These are phyloP conservation scores for Papilio polytes DNA, from an alignment of 1,140 invertebrate genomes.

Conservation along the genomic window DNA sequence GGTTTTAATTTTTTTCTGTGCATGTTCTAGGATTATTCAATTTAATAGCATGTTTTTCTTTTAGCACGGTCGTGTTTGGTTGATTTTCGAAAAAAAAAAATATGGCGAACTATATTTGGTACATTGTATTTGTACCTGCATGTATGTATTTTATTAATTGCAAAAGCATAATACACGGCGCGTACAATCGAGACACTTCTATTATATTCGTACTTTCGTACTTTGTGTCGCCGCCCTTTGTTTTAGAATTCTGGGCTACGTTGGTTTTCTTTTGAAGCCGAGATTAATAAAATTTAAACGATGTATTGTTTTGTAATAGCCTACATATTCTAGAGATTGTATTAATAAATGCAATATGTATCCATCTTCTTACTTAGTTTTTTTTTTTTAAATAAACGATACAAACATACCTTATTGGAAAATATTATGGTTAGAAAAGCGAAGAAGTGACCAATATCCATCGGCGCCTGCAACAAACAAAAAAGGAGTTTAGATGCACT, in stretches of 20 bases:
- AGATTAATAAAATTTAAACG: not conserved
- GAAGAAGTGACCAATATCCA: not conserved
- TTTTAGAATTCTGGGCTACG: not conserved
- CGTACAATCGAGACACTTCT: not conserved
- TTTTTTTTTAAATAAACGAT: too few relatives aligned
- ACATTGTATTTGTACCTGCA: not conserved
- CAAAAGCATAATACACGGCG: constrained; percentile 13
- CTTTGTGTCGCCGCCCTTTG: not conserved
- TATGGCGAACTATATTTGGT: not conserved
- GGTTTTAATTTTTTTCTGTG: not conserved
- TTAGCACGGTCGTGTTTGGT: not conserved
- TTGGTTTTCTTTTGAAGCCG: not conserved
- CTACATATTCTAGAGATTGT: too few relatives aligned
- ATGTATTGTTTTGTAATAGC: too few relatives aligned
- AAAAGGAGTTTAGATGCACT: not conserved
- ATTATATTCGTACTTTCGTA: constrained; percentile 20
- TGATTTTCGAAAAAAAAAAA: not conserved
- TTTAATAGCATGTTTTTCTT: not conserved
- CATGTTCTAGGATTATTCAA: not conserved
- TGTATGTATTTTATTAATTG: constrained; percentile 1
- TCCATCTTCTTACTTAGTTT: too few relatives aligned
- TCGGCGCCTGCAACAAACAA: not conserved
- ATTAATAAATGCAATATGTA: too few relatives aligned
- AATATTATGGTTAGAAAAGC: too few relatives aligned
- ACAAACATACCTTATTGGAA: too few relatives aligned